Conservation (phyloP, 2,797 vertebrate species). For the Peromyscus aztecus region DNA sequence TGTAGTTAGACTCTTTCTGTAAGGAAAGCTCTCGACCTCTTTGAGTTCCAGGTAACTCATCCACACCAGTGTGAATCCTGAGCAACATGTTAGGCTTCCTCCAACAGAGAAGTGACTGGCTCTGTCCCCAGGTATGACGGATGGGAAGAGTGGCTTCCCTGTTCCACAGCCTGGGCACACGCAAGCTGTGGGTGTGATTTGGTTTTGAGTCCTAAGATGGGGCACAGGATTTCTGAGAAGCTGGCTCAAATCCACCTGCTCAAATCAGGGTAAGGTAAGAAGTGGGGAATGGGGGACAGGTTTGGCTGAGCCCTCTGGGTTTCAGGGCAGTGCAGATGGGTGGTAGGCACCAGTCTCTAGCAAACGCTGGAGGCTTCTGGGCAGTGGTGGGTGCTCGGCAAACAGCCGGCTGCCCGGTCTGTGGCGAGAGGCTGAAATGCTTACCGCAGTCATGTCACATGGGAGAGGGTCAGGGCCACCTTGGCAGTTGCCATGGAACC, state of each 20-base stretch:
- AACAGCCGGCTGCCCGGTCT: not conserved
- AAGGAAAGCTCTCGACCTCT: not conserved
- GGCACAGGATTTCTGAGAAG: constrained; percentile 47
- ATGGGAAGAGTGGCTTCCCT: not conserved
- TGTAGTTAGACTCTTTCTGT: not conserved
- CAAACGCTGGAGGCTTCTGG: not conserved
- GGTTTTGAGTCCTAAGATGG: not conserved
- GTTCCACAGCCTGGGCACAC: not conserved
- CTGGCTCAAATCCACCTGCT: not conserved
- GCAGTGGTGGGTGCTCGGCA: not conserved
- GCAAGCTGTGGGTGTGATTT: not conserved
- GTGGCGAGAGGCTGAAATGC: not conserved
- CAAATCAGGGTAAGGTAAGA: too few relatives aligned
- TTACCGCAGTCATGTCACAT: not conserved
- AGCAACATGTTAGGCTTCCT: accelerated
- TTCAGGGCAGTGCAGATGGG: not conserved
- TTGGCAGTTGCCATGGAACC: not conserved
- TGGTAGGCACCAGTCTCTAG: not conserved
- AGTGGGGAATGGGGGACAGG: not conserved
- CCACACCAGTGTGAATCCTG: not conserved
- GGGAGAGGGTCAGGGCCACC: not conserved
- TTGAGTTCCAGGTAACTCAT: not conserved
- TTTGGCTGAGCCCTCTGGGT: not conserved
- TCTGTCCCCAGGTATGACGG: not conserved
- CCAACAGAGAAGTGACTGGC: not conserved